phyloP scores from a whole-genome alignment of 2,113 vertebrate genomes.

The Carettochelys insculpta region DNA sequence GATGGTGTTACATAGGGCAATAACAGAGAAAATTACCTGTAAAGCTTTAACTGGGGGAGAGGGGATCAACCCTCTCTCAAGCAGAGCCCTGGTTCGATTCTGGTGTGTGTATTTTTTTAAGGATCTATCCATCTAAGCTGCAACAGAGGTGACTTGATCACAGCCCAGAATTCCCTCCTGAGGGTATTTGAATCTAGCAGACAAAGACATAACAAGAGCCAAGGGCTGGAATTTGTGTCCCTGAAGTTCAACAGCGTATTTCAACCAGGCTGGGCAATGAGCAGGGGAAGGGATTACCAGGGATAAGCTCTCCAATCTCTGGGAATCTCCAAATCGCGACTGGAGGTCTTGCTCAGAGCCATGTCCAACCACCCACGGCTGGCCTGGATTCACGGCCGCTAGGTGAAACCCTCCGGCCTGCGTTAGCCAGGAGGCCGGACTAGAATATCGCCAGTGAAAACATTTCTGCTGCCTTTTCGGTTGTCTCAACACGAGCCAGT shows the following conservation, averaged over 20 bases:
- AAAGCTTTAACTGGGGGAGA: background rate
- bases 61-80: background rate
- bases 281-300: accelerated
- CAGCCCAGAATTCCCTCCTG: accelerated
- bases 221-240: background rate
- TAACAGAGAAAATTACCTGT: background rate
- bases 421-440: background rate
- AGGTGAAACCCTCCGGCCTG: background rate
- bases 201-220: background rate
- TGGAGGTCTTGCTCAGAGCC: background rate
- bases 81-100: background rate
- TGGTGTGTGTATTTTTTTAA: background rate
- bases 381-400: background rate
- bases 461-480: accelerated
- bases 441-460: background rate
- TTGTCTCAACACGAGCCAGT: background rate
- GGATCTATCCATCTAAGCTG: background rate
- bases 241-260: background rate
- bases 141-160: background rate
- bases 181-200: background rate
- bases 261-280: background rate
- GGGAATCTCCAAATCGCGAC: accelerated
- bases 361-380: background rate
- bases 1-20: background rate
- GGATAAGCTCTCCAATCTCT: background rate